A percentile compares a stretch with the other conserved stretches of the same genome.
Conservation (phyloP, 2,888 invertebrate species). For the Dexiosoma caninum region DNA sequence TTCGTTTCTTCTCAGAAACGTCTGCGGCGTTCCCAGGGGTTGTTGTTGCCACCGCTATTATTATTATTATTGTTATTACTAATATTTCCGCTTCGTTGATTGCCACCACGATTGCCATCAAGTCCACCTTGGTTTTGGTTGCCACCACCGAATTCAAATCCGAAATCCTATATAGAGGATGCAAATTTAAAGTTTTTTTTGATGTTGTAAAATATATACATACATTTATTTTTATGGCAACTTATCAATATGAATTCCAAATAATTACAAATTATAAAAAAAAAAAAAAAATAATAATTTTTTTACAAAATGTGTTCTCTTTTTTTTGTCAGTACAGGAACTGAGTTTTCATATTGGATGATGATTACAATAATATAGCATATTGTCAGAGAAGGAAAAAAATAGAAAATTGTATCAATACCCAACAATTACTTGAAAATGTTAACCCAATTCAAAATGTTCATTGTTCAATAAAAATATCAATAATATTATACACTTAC, state of each 20-base stretch:
- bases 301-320: constrained; percentile 21
- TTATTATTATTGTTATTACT: constrained; percentile 62
- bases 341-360: neutral
- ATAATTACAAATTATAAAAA: constrained; percentile 28
- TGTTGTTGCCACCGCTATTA: constrained; percentile 65
- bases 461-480: constrained; percentile 61
- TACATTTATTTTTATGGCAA: constrained; percentile 44
- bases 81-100: constrained; percentile 74
- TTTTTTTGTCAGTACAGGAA: constrained; percentile 25
- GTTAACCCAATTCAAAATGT: constrained; percentile 65
- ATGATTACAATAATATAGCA: too few relatives aligned
- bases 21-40: constrained; percentile 77
- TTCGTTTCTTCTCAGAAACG: constrained; percentile 74
- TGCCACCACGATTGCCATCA: constrained; percentile 71
- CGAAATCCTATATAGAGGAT: constrained; percentile 62
- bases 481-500: too few relatives aligned
- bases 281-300: constrained; percentile 22
- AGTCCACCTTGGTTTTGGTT: constrained; percentile 75
- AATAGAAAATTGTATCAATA: constrained; percentile 63
- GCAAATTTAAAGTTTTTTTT: constrained; percentile 63
- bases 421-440: constrained; percentile 65
- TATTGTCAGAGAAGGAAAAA: neutral
- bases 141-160: constrained; percentile 76
- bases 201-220: constrained; percentile 59
- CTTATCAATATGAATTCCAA: constrained; percentile 43